Base-by-base conservation (phyloP, 2,113 vertebrate species). In the Gobio gobio region DNA sequence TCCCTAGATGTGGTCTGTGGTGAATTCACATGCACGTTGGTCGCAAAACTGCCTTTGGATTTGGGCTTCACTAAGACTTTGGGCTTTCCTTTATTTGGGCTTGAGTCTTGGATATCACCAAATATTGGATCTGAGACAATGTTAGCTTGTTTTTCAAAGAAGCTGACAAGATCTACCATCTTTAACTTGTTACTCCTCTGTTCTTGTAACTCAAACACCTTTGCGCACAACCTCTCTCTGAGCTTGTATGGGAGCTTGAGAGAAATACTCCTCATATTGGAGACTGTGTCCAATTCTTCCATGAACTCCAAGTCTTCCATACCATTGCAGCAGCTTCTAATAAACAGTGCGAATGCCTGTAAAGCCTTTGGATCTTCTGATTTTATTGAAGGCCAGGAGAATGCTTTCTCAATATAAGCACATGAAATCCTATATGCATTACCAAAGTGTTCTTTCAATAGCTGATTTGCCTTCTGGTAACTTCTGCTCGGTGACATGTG, bases 301-400 rank as follows among this genome's bases (percentile, higher is more conserved):
- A 84, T 75, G 36, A 59, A 63, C 36, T 74, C 12, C 70, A 84
- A 16, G 14, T 77, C 54, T 75, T 61, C 43, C 73, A 77, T 84
- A 18, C 51, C 14, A 77, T 77, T 76, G 5, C 73, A 84, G 33
- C 54, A 84, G 26, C 68, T 74, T 45, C 68, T 76, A 24, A 76
- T 29, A 84, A 73, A 63, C 20, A 84, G 61, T 18, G 83, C 64
- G n/a, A n/a, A n/a, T n/a, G n/a, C n/a, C 18, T 73, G 51, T 43
- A 86, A 86, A 33, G 78, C 63, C 2, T 82, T 82, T 47, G 49
- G 5, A 51, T 86, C 77, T 45, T 86, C 84, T 59, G 63, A 12
- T 86, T 85, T 86, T 5, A 86, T 61, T 18, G 33, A 43, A 40
- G 84, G 84, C 78, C 84, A 86, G 2, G 6, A 40, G 6, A 86